phyloP scores from a whole-genome alignment of 2,888 invertebrate genomes.

The Diadegma fenestrale region DNA sequence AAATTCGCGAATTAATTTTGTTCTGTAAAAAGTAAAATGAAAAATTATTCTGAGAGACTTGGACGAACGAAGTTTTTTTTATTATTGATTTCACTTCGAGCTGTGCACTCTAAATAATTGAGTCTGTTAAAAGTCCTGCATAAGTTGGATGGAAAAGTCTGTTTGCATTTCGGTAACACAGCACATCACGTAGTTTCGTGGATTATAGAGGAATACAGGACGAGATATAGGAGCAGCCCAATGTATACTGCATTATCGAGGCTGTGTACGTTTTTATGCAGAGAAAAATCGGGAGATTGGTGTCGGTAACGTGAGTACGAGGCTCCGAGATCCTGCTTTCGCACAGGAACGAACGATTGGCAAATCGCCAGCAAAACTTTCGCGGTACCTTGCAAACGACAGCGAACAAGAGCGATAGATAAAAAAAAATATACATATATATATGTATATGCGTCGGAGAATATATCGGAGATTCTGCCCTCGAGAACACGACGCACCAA shows the following conservation, averaged over 20 bases:
- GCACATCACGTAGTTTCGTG: slow-evolving; percentile 38
- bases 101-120: slow-evolving; percentile 63
- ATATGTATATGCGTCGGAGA: not conserved
- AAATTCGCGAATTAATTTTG: not conserved
- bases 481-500: not conserved
- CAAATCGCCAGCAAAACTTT: slow-evolving; percentile 48
- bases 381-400: slow-evolving; percentile 37
- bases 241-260: slow-evolving; percentile 33
- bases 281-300: slow-evolving; percentile 23
- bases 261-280: slow-evolving; percentile 12
- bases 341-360: slow-evolving; percentile 46
- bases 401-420: slow-evolving; percentile 45
- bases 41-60: not conserved
- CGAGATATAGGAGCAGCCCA: slow-evolving; percentile 3
- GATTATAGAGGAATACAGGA: slow-evolving; percentile 23
- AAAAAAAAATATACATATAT: slow-evolving; percentile 7
- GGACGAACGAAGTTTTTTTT: not conserved
- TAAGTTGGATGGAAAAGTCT: slow-evolving; percentile 31
- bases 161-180: slow-evolving; percentile 2
- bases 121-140: slow-evolving; percentile 36
- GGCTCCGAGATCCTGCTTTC: slow-evolving; percentile 9
- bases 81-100: not conserved
- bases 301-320: slow-evolving; percentile 41
- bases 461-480: not conserved
- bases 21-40: not conserved